Base-by-base conservation (phyloP, 2,113 vertebrate species). In the Pimephales promelas region DNA sequence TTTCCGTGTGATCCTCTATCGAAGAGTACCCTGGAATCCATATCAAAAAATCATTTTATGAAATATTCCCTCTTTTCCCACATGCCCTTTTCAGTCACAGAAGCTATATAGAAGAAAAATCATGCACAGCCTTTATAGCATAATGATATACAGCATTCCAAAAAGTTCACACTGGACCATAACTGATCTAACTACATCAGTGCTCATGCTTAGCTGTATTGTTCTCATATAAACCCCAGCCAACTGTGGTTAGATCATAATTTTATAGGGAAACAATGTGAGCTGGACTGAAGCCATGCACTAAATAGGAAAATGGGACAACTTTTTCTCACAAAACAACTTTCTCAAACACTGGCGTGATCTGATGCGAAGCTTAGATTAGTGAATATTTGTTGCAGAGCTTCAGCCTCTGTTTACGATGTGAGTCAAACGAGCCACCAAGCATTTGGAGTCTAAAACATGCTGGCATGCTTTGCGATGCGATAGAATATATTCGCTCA, bases 381-480 rank as follows among this genome's bases (percentile, higher is more conserved):
- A 86, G 85, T 49, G 56, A 47, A 70, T 59, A 75, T 88, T 81
- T 78, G 84, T 86, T 62, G 78, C 28, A 5, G 26, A 70, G 76
- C 54, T 62, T 75, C 66, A 52, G 49, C 28, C 40, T 82, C 79
- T 70, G 74, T 82, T 82, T 70, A 43, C 49, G 28, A 24, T 59
- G 80, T 22, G 47, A 54, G 56, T 40, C 26, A 47, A 81, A 74
- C 49, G 52, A 66, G 45, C 40, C 71, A 76, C 20, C 26, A 36
- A 81, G 45, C 62, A 81, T 18, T 80, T 26, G 4, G 10, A 34
- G 28, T 80, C 10, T 24, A 40, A 14, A 14, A 1, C 9, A 43
- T 16, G 31, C 20, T 11, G 31, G 5, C 40, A 16, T 64, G 40
- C 26, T 74, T 52, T 74, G 24, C 26, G 0, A 74, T 52, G 31